Percentiles rank a stretch among this genome's conserved stretches.
Conservation (phyloP, 2,797 vertebrate species). For the Malacoctenus gilli region DNA sequence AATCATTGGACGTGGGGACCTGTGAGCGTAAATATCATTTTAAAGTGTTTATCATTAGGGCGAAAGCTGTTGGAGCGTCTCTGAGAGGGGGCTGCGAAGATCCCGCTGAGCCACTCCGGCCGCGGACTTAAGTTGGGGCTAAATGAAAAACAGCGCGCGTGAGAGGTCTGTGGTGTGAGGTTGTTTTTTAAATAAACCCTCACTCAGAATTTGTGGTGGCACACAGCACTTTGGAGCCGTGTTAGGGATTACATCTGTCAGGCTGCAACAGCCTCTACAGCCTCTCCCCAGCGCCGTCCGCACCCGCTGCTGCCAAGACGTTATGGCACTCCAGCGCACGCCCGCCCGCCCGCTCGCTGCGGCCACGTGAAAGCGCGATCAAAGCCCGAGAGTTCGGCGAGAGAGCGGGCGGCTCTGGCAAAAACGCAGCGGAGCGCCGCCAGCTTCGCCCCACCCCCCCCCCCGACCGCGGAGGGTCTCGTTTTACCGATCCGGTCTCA, state of each 20-base stretch:
- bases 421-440: slow-evolving; percentile 33
- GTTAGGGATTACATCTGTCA: slow-evolving; percentile 76
- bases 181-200: slow-evolving; percentile 77
- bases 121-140: slow-evolving; percentile 56
- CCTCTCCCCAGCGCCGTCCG: slow-evolving; percentile 30
- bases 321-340: slow-evolving; percentile 49
- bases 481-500: too few relatives aligned
- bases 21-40: slow-evolving; percentile 24
- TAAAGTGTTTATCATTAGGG: slow-evolving; percentile 31
- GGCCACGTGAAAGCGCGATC: slow-evolving; percentile 49
- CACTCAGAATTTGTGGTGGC: slow-evolving; percentile 70
- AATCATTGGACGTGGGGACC: slow-evolving; percentile 23
- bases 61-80: slow-evolving; percentile 32
- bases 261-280: slow-evolving; percentile 53
- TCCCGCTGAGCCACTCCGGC: slow-evolving; percentile 31
- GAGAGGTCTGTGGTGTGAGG: slow-evolving; percentile 74
- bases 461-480: slow-evolving; percentile 29
- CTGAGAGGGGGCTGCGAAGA: slow-evolving; percentile 17
- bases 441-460: slow-evolving; percentile 31
- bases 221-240: slow-evolving; percentile 66
- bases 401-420: slow-evolving; percentile 54
- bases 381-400: slow-evolving; percentile 54
- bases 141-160: slow-evolving; percentile 65
- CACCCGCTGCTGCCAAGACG: slow-evolving; percentile 53
- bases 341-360: slow-evolving; percentile 51